Base-by-base conservation (phyloP, 1,140 invertebrate genomes). In the Camponotus pennsylvanicus region DNA sequence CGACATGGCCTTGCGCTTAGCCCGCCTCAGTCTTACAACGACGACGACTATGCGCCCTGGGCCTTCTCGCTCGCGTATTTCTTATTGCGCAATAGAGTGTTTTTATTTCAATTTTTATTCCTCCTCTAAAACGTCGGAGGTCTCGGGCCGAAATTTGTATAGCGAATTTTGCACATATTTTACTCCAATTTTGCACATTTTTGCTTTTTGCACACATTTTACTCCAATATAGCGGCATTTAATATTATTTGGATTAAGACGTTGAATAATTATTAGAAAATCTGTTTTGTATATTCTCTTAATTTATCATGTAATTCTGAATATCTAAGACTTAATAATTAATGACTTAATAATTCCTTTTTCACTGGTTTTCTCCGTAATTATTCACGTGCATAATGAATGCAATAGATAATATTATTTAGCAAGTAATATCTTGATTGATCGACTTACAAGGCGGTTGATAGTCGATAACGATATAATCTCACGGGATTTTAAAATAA, bases 1-100 rank as follows among this genome's bases (percentile, higher is more conserved):
- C 90, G 91, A 94, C 94, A 94, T 89, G 92, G 91, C 87, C 93
- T 92, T 93, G 93, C 91, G 92, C 91, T 94, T 94, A 94, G 88
- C 85, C 71, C 55, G 80, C 75, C 49, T 67, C 69, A 75, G 69
- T 86, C 88, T 89, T 86, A 77, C 88, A 71, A 59, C 84, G 80
- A 32, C 88, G 88, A 83, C 88, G 85, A 55, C 88, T 89, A 86
- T 77, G 88, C 88, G 85, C 76, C 78, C 70, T 59, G 49, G 75
- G 64, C 88, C 85, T 86, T 73, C 63, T 83, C 66, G 63, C 32
- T 55, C 61, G 21, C 45, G 32, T 32, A 18, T 76, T 59, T 73
- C 57, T 79, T 52, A 57, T 49, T 75, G 55, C 40, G 15, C 71
- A 21, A 59, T 59, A 79, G 32, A 27, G 9, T 40, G 80, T 59